Conservation (phyloP, 2,113 vertebrate genomes). For the Calonectris borealis region DNA sequence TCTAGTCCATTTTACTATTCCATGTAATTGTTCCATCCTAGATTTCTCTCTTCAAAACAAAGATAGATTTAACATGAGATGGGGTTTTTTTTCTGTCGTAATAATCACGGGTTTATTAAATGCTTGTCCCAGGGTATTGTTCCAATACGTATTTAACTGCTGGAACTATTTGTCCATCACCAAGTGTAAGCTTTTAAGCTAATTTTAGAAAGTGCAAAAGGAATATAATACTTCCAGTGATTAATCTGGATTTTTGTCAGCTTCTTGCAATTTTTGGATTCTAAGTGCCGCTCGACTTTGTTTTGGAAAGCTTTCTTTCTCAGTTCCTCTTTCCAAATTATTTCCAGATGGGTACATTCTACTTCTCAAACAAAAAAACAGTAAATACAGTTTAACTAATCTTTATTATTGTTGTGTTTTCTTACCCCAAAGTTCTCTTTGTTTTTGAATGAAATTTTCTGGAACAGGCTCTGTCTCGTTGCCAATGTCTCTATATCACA, state of each 20-base stretch:
- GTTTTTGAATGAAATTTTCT: neutral
- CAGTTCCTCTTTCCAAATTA: neutral
- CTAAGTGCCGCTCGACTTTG: neutral
- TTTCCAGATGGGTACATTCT: slow-evolving; percentile 21
- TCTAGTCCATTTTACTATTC: neutral
- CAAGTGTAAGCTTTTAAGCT: neutral
- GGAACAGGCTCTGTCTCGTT: neutral
- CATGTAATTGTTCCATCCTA: neutral
- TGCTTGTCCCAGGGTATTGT: neutral
- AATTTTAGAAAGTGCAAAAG: slow-evolving; percentile 26
- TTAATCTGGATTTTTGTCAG: slow-evolving; percentile 38
- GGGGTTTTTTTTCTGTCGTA: neutral
- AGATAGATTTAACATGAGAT: neutral
- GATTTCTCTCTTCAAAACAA: neutral
- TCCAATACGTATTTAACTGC: neutral
- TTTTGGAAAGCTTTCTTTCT: slow-evolving; percentile 15
- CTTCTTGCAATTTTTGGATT: neutral
- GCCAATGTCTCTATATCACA: neutral
- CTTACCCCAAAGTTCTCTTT: neutral
- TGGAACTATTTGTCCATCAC: neutral
- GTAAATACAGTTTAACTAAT: neutral
- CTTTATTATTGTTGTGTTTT: neutral
- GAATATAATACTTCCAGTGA: neutral
- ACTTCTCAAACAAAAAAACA: neutral
- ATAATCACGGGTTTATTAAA: neutral